These are phyloP conservation scores for Lasioglossum oenotherae DNA, from an alignment of 2,888 invertebrate species.

Conservation along the genomic window DNA sequence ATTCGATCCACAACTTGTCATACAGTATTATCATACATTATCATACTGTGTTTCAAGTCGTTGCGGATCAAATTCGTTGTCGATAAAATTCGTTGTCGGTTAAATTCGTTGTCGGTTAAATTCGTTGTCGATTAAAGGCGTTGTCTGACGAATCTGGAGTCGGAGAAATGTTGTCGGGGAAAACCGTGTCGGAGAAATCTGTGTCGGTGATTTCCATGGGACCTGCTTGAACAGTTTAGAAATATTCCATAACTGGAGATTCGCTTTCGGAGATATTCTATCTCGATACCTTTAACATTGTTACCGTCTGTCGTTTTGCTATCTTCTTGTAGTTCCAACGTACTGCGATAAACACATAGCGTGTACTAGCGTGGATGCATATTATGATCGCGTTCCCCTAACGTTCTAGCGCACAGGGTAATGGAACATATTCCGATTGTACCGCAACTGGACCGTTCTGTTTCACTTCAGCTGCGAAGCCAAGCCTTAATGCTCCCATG, in stretches of 20 bases:
- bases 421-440: background rate
- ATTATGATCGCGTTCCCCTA: background rate
- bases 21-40: too few species aligned
- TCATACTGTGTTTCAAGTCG: too few species aligned
- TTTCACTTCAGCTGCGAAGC: constrained; percentile 20
- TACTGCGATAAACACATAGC: background rate
- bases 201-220: too few species aligned
- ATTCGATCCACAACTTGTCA: too few species aligned
- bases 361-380: background rate
- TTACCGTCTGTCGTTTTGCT: background rate
- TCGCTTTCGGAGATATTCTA: background rate
- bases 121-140: too few species aligned
- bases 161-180: too few species aligned
- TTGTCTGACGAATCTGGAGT: too few species aligned
- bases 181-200: too few species aligned
- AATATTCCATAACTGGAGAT: background rate
- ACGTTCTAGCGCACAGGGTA: background rate
- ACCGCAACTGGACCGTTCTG: background rate
- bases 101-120: too few species aligned
- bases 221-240: background rate
- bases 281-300: background rate
- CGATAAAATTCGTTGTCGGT: too few species aligned
- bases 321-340: background rate
- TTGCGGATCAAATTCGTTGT: too few species aligned
- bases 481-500: background rate